phyloP scores from a whole-genome alignment of 2,113 vertebrate species.

The Gobiocypris rarus region DNA sequence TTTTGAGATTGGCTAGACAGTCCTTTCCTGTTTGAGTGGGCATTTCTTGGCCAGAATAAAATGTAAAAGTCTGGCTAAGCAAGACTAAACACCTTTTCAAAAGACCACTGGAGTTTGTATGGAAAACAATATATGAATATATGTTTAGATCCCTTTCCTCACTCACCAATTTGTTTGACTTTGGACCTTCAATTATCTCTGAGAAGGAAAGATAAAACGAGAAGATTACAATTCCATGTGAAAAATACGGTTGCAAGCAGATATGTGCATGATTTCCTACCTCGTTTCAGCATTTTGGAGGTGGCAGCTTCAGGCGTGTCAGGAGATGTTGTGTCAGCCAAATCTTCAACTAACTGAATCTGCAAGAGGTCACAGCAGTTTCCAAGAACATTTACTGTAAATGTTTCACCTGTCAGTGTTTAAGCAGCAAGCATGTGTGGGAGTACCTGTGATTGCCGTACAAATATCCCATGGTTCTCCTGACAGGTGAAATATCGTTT shows the following conservation, averaged over 20 bases:
- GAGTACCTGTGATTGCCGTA: slow-evolving; percentile 95
- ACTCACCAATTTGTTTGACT: slow-evolving; percentile 60
- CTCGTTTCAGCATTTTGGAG: slow-evolving; percentile 88
- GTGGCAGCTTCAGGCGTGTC: slow-evolving; percentile 88
- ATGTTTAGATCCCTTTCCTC: not conserved
- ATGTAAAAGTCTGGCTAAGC: not conserved
- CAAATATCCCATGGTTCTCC: slow-evolving; percentile 94
- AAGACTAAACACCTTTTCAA: not conserved
- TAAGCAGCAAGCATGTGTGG: not conserved
- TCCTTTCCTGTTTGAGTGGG: not conserved
- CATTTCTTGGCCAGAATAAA: not conserved
- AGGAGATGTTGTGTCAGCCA: slow-evolving; percentile 92
- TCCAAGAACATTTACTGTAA: not conserved
- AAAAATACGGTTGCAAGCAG: not conserved
- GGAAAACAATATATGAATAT: not conserved
- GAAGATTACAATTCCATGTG: not conserved
- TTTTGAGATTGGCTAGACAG: not conserved
- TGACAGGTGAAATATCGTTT: slow-evolving; percentile 93
- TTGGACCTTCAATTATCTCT: slow-evolving; percentile 54
- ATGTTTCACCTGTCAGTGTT: not conserved
- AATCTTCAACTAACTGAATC: slow-evolving; percentile 95
- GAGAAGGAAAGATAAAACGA: slow-evolving; percentile 26
- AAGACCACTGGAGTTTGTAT: not conserved
- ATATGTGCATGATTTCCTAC: slow-evolving; percentile 66
- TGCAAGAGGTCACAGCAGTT: slow-evolving; percentile 59